A percentile compares a stretch with the other conserved stretches of the same genome.
Conservation (phyloP, 2,888 invertebrate genomes). For the Geophilus truncorum region DNA sequence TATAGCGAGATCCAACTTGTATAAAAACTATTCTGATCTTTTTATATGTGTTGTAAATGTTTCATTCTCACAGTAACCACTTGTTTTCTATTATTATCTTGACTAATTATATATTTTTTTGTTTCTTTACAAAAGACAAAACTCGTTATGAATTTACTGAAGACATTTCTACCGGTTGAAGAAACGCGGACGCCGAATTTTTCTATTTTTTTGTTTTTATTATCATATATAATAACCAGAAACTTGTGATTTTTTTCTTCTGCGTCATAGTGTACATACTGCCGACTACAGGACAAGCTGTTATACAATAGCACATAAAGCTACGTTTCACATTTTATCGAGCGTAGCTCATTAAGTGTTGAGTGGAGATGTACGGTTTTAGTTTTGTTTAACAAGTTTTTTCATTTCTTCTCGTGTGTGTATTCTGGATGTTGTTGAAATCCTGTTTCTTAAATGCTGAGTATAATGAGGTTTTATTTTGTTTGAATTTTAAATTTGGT, state of each 20-base stretch:
- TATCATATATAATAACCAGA: background rate
- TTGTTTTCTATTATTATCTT: background rate
- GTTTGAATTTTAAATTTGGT: no score
- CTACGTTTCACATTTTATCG: no score
- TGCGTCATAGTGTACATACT: slow-evolving; percentile 22
- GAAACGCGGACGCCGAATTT: background rate
- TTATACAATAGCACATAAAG: background rate
- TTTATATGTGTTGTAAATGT: no score
- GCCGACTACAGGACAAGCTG: slow-evolving; percentile 16
- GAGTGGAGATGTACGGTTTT: background rate
- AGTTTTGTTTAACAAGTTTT: background rate
- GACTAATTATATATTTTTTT: background rate
- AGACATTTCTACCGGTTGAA: background rate
- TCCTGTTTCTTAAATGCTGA: background rate
- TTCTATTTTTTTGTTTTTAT: slow-evolving; percentile 18
- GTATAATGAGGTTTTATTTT: no score
- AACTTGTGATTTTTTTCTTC: slow-evolving; percentile 17
- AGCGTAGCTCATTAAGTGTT: background rate
- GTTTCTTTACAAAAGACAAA: background rate
- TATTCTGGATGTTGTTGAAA: slow-evolving; percentile 2
- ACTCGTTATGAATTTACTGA: background rate
- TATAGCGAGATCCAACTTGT: no score
- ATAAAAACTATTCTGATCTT: no score
- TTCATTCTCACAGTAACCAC: no score
- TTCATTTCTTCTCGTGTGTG: background rate